A percentile compares a stretch with the other conserved stretches of the same genome.
Evolutionary conservation across 2,888 invertebrate genomes (phyloP).

Genomic region (Apotomis betuletana): DNA sequence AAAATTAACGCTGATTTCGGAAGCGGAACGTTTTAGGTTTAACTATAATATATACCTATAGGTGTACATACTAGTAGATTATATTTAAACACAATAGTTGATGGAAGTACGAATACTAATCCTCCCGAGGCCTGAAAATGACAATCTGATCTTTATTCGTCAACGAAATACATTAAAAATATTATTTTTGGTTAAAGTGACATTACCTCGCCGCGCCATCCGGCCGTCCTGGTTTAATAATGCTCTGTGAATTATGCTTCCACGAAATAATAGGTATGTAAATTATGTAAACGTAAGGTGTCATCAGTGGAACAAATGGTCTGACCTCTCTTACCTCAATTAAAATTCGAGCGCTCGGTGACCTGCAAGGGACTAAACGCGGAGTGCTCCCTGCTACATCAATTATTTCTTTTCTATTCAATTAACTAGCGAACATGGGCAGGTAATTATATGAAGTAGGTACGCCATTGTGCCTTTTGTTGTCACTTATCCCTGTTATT

Average conservation of each 20-base stretch:
- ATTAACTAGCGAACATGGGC: slow-evolving; percentile 17
- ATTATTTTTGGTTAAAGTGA: slow-evolving; percentile 24
- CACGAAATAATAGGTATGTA: slow-evolving; percentile 29
- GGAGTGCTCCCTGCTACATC: slow-evolving; percentile 13
- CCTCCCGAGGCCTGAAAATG: not conserved
- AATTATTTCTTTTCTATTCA: slow-evolving; percentile 29
- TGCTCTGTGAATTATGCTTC: slow-evolving; percentile 20
- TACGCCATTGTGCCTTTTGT: slow-evolving; percentile 21
- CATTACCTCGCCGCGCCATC: slow-evolving; percentile 3
- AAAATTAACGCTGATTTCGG: too few relatives aligned
- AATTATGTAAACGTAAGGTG: slow-evolving; percentile 30
- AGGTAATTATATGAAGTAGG: slow-evolving; percentile 22
- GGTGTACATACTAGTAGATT: not conserved
- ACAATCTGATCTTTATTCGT: slow-evolving; percentile 8
- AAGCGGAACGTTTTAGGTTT: too few relatives aligned
- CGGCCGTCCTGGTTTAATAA: slow-evolving; percentile 24
- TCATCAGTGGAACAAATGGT: slow-evolving; percentile 30
- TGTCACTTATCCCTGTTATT: slow-evolving; percentile 14
- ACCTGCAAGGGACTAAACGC: slow-evolving; percentile 10
- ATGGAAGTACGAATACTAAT: not conserved
- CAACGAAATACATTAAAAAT: slow-evolving; percentile 8
- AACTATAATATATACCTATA: too few relatives aligned
- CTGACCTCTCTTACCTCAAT: slow-evolving; percentile 27
- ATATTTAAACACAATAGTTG: slow-evolving; percentile 1
- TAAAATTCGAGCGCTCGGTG: slow-evolving; percentile 23